Evolutionary conservation across 1,140 invertebrate genomes (phyloP), one percentile per base, ranked within the genome.

Genomic region (Bombus waltoni): DNA sequence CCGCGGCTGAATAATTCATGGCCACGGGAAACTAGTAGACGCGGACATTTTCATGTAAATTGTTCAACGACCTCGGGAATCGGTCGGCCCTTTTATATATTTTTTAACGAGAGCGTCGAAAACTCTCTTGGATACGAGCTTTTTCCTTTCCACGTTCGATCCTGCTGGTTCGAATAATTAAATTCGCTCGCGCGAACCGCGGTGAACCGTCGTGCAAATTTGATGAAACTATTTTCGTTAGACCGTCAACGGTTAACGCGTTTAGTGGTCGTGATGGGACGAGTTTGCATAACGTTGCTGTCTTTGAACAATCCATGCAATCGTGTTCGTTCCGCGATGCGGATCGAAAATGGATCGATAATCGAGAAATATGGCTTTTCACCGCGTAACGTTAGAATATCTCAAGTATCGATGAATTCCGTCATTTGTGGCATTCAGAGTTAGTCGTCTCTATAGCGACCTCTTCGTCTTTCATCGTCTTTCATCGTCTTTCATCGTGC

Each of bases 31-130:
- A 88, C 79, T 87, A 87, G 80, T 68, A 83, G 85, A 75, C 80
- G 66, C 81, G 78, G 76, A 66, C 73, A 87, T 88, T 84, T 84
- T 87, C 87, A 88, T 88, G 87, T 80, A 88, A 88, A 88, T 88
- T 87, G 81, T 87, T 87, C 87, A 87, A 88, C 87, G 86, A 88
- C 73, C 86, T 78, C 86, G 57, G 38, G 85, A 81, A 71, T 44
- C 86, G 13, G 86, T 57, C 77, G 62, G 32, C 76, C 65, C 77
- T 80, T 80, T 70, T 57, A 75, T 82, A 35, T 38, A 75, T 75
- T 88, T 78, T 87, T 62, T 32, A 35, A 75, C 81, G 38, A 81
- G 28, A 68, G 62, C 66, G 71, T 71, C 59, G 87, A 83, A 72
- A 82, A 65, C 76, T 74, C 73, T 47, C 71, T 75, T 53, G 72